Percentiles rank a stretch among this genome's conserved stretches.
phyloP scores from a whole-genome alignment of 2,888 invertebrate genomes.

The Limnephilus marmoratus region DNA sequence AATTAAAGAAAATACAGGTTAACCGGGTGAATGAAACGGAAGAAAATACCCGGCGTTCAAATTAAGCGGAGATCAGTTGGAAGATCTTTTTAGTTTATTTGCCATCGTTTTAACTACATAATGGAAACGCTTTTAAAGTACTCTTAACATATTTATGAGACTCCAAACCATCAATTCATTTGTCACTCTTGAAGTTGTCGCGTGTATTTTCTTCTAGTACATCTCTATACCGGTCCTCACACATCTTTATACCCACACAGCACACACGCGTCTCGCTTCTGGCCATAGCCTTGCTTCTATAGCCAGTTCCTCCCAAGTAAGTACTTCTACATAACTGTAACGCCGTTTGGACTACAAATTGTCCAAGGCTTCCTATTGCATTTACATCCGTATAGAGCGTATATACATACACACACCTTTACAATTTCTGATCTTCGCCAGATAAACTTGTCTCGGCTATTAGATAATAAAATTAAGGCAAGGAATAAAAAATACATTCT shows the following conservation, averaged over 20 bases:
- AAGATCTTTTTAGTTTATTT: neutral
- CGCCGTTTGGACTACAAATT: slow-evolving; percentile 64
- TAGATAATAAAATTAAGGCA: neutral
- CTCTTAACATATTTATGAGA: neutral
- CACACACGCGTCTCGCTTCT: neutral
- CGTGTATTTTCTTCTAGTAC: neutral
- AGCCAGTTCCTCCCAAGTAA: slow-evolving; percentile 35
- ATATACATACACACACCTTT: neutral
- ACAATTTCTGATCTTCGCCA: neutral
- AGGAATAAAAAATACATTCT: neutral
- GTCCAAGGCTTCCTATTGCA: slow-evolving; percentile 20
- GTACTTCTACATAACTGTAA: slow-evolving; percentile 60
- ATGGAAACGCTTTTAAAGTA: neutral
- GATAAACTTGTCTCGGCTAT: neutral
- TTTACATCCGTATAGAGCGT: slow-evolving; percentile 13
- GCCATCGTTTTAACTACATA: neutral
- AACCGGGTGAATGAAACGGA: neutral
- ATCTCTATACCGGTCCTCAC: slow-evolving; percentile 23
- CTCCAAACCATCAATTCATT: neutral
- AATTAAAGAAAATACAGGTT: neutral
- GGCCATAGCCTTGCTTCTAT: neutral
- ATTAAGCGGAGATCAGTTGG: neutral
- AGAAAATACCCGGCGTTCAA: too few species aligned
- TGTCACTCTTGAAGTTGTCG: neutral
- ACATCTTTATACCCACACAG: slow-evolving; percentile 43